Evolutionary conservation across 2,888 invertebrate species (phyloP).

Genomic region (Callimorpha dominula): DNA sequence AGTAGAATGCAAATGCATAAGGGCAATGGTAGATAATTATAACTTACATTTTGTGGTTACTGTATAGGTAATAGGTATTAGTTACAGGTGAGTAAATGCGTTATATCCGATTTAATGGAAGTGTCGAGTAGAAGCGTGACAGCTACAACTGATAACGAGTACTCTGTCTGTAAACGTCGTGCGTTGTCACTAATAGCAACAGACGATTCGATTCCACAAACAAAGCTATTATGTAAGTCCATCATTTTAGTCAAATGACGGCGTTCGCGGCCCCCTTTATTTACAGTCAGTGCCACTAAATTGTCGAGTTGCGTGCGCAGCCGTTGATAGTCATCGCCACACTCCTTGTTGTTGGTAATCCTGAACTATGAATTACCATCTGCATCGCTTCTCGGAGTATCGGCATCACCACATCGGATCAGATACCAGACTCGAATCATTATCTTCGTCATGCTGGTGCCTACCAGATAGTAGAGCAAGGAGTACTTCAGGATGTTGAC

Average conservation of each 20-base stretch:
- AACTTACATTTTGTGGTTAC: not conserved
- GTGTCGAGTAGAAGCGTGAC: not conserved
- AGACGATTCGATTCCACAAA: not conserved
- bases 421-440: not conserved
- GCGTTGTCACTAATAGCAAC: not conserved
- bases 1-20: not conserved
- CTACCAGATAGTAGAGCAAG: not conserved
- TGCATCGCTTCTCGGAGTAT: not conserved
- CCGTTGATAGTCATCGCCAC: conserved; percentile 6
- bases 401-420: not conserved
- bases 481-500: no score
- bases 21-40: no score
- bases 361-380: not conserved
- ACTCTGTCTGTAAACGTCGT: not conserved
- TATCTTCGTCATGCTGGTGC: no score
- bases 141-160: not conserved
- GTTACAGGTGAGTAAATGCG: not conserved
- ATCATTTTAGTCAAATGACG: not conserved
- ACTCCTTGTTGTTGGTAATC: not conserved
- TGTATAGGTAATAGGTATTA: not conserved
- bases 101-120: not conserved
- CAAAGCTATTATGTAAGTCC: not conserved
- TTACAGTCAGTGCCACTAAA: not conserved
- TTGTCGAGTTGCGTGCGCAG: conserved; percentile 7
- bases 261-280: not conserved